Base-by-base conservation (phyloP, 2,888 invertebrate species). In the Chelonus formosanus region DNA sequence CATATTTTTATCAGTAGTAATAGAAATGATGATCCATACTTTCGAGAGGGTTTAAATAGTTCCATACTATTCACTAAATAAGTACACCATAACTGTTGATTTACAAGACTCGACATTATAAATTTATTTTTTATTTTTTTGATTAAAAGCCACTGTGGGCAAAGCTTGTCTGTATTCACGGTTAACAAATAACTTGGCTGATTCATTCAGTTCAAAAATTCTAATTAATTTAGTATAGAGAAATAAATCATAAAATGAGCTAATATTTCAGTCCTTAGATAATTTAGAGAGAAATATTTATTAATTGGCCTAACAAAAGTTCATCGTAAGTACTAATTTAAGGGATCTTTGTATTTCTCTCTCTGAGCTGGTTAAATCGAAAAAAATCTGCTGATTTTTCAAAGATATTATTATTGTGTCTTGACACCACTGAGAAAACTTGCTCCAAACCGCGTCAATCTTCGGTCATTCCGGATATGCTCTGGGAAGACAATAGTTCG, bases 51-150 rank as follows among this genome's bases (percentile, higher is more conserved):
- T 52, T 69, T 64, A 65, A 68, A 73, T 69, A 67, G 71, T 73
- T 73, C 69, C 73, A 61, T 64, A 71, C 64, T 69, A 69, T 69
- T 73, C 73, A 71, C 73, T 68, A 71, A 70, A 71, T 68, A 67
- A 67, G 62, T 68, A 63, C 71, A 71, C 70, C 61, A 70, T 60
- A 54, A 63, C 67, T 67, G 58, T 53, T 65, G 65, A 67, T 66
- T 63, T 55, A 32, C 35, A 57, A 55, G 67, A 71, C 61, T 65
- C 56, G 67, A 71, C 63, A 64, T 68, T 63, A 67, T 52, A 8
- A 32, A 52, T 43, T 34, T 44, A 50, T 62, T 62, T 34, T 56
- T 62, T 62, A 20, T 62, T 52, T 47, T 65, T 55, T 4, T 48
- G 47, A 34, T 62, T 45, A 7, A 45, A 48, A 31, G 48, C 48